Conservation (phyloP, 1,140 invertebrate species). For the Eciton burchellii region DNA sequence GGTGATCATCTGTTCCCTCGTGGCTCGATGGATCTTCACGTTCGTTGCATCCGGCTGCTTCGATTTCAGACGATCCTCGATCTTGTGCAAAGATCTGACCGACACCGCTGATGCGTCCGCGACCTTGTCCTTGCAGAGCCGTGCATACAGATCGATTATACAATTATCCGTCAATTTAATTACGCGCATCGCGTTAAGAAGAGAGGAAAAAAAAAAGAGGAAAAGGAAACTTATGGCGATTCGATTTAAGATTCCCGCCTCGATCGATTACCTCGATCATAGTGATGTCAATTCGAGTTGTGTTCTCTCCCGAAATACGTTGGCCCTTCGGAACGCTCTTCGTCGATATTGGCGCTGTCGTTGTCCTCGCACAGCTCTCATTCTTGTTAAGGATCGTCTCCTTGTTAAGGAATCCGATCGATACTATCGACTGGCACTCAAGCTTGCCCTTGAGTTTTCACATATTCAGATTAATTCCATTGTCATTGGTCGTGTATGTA, state of each 20-base stretch:
- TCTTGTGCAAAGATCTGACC: slow-evolving; percentile 26
- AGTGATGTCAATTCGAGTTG: slow-evolving; percentile 14
- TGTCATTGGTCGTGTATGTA: background rate
- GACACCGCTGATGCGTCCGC: slow-evolving; percentile 11
- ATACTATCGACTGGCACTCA: slow-evolving; percentile 31
- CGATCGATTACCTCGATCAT: slow-evolving; percentile 55
- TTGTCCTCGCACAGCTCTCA: slow-evolving; percentile 6
- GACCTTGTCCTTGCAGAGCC: slow-evolving; percentile 47
- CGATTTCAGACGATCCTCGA: slow-evolving; percentile 43
- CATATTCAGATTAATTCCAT: slow-evolving; percentile 16
- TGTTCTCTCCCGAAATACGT: background rate
- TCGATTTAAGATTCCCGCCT: background rate
- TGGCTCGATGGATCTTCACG: slow-evolving; percentile 4
- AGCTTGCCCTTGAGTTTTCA: slow-evolving; percentile 42
- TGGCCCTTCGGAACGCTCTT: slow-evolving; percentile 13
- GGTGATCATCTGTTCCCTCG: slow-evolving; percentile 16
- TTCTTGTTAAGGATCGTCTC: slow-evolving; percentile 7
- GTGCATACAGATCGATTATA: slow-evolving; percentile 48
- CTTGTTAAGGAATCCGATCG: slow-evolving; percentile 27
- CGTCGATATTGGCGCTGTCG: background rate
- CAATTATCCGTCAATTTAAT: slow-evolving; percentile 11
- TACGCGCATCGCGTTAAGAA: background rate
- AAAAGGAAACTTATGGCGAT: background rate
- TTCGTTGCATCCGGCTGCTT: slow-evolving; percentile 16
- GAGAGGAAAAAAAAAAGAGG: background rate